These are phyloP conservation scores for Balearica regulorum DNA, from an alignment of 2,797 vertebrate genomes.

Conservation along the genomic window DNA sequence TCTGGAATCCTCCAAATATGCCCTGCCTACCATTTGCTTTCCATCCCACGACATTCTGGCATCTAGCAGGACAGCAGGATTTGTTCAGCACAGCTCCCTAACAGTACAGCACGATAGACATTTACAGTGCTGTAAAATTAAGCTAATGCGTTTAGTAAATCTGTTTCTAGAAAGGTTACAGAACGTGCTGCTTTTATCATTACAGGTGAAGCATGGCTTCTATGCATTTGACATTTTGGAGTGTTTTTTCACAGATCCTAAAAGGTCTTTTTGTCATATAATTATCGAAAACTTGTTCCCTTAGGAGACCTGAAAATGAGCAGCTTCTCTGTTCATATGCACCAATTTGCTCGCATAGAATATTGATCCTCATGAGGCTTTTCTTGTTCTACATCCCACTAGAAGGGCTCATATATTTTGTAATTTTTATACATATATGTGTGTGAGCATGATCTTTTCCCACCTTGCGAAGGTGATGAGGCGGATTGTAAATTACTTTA, in stretches of 20 bases:
- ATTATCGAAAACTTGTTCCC: slow-evolving; percentile 3
- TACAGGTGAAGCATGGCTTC: background rate
- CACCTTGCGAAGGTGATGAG: background rate
- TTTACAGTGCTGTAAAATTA: background rate
- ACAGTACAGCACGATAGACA: background rate
- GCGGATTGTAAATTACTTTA: background rate
- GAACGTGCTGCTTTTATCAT: background rate
- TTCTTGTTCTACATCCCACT: background rate
- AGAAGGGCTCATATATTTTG: background rate
- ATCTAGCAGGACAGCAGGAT: background rate
- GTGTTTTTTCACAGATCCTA: background rate
- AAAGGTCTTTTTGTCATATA: slow-evolving; percentile 27
- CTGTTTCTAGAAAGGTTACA: slow-evolving; percentile 1
- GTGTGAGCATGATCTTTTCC: background rate
- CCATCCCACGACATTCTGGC: background rate
- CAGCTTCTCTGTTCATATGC: background rate
- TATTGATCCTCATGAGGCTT: background rate
- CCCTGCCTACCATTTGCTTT: background rate
- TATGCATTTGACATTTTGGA: slow-evolving; percentile 30
- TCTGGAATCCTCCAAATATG: background rate
- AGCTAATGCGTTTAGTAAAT: background rate
- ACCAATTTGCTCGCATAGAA: background rate
- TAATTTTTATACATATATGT: background rate
- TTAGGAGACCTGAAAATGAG: background rate
- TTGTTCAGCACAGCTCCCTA: background rate